A percentile compares a stretch with the other conserved stretches of the same genome.
These are phyloP conservation scores for Ceuthmochares aereus DNA, from an alignment of 2,113 vertebrate species.

Conservation along the genomic window DNA sequence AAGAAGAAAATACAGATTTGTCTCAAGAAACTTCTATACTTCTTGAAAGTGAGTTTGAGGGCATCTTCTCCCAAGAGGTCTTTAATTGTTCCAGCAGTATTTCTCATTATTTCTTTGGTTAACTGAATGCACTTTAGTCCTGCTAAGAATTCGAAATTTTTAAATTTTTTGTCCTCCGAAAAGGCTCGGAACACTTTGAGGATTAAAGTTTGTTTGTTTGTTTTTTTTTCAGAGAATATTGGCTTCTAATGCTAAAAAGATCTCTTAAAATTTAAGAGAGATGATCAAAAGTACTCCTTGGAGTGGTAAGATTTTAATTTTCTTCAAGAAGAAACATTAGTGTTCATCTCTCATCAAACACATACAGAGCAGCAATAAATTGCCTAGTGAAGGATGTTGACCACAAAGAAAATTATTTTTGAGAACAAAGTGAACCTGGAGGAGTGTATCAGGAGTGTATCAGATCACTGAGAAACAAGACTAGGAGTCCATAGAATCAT, in stretches of 20 bases:
- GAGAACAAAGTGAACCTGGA: background rate
- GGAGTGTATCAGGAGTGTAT: background rate
- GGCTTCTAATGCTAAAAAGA: background rate
- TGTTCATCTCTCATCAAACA: background rate
- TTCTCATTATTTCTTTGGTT: background rate
- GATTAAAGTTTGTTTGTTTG: too few relatives aligned
- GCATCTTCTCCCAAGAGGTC: background rate
- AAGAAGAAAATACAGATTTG: background rate
- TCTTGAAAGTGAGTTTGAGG: background rate
- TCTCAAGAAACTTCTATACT: background rate
- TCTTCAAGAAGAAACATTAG: background rate
- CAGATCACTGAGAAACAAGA: background rate
- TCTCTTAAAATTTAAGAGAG: background rate
- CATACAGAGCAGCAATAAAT: background rate
- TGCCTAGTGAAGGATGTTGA: background rate
- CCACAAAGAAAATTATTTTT: background rate
- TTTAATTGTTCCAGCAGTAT: background rate
- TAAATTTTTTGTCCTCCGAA: background rate
- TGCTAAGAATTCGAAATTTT: background rate
- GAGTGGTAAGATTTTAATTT: background rate
- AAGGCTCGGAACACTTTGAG: background rate
- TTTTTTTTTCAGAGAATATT: background rate
- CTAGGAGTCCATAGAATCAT: too few relatives aligned
- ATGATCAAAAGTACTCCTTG: background rate
- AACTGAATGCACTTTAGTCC: background rate